Conservation (phyloP, 1,140 invertebrate species). For the Calliopsis andreniformis region DNA sequence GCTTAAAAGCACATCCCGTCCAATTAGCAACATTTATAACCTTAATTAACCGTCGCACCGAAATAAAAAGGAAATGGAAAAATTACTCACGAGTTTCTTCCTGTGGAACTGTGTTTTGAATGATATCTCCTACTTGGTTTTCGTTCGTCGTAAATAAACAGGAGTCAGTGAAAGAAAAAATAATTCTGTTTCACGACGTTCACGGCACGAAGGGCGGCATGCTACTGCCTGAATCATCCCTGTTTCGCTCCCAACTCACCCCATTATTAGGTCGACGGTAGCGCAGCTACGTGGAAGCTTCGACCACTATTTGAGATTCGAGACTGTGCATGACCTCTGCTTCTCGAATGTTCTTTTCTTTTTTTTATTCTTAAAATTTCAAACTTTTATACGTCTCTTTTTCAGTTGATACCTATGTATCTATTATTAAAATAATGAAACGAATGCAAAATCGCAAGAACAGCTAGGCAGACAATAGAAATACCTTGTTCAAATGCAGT, state of each 20-base stretch:
- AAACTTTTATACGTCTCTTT: not conserved
- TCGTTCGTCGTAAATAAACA: not conserved
- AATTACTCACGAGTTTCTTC: not conserved
- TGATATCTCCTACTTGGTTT: not conserved
- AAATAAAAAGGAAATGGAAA: not conserved
- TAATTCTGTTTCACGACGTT: constrained; percentile 38
- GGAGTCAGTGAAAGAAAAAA: not conserved
- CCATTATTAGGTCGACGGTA: constrained; percentile 65
- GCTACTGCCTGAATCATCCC: constrained; percentile 68
- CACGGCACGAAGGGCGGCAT: constrained; percentile 67
- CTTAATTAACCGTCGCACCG: no score
- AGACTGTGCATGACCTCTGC: no score
- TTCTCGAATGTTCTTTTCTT: no score
- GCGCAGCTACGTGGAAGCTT: constrained; percentile 71
- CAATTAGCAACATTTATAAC: not conserved
- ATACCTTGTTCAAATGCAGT: no score
- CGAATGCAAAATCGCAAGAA: no score
- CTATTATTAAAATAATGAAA: no score
- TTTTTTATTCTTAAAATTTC: constrained; percentile 31
- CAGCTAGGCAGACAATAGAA: no score
- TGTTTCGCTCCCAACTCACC: constrained; percentile 54
- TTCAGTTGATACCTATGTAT: no score
- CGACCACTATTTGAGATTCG: constrained; percentile 48
- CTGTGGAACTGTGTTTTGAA: not conserved
- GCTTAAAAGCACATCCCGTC: not conserved